Evolutionary conservation across 2,888 invertebrate species (phyloP), one percentile per base, ranked within the genome.

Genomic region (Neria commutata): DNA sequence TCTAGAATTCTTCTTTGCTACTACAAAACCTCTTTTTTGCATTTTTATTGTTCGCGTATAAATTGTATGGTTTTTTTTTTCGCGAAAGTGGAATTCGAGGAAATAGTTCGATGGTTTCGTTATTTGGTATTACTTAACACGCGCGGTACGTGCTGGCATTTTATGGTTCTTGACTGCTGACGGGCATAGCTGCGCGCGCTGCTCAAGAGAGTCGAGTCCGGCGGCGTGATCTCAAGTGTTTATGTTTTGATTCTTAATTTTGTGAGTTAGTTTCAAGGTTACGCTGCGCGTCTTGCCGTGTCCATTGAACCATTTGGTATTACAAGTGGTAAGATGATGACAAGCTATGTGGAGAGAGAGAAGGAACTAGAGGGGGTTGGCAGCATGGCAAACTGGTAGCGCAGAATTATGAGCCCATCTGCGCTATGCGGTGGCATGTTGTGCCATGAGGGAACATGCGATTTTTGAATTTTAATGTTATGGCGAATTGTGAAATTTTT

Each of bases 231-330:
- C 60, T 66, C 56, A 69, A 66, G 65, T 74, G 71, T 71, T 73
- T 72, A 70, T 67, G 72, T 74, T 73, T 74, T 66, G 67, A 56
- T 65, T 66, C 64, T 59, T 62, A 54, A 56, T 60, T 65, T 62
- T 64, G 57, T 21, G n/a, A 49, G 51, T 42, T 51, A 40, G 24
- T 61, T 58, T 56, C 76, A 76, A 75, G 77, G 76, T 72, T 68
- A 73, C 63, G 42, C 5, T 29, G 29, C n/a, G 70, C 65, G 67
- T 66, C 63, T 72, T 71, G 71, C 71, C 67, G 69, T 72, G 75
- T 76, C 68, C 75, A 72, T 77, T 75, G 76, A 77, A 72, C 75
- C 63, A 73, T 73, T 73, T 72, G 74, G 64, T 50, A 53, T 47
- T 69, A 64, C 60, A 63, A 47, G 25, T 57, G 47, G 29, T 29